These are phyloP conservation scores for Crossaster papposus DNA, from an alignment of 53 echinoderm and acorn worm species.

Conservation along the genomic window DNA sequence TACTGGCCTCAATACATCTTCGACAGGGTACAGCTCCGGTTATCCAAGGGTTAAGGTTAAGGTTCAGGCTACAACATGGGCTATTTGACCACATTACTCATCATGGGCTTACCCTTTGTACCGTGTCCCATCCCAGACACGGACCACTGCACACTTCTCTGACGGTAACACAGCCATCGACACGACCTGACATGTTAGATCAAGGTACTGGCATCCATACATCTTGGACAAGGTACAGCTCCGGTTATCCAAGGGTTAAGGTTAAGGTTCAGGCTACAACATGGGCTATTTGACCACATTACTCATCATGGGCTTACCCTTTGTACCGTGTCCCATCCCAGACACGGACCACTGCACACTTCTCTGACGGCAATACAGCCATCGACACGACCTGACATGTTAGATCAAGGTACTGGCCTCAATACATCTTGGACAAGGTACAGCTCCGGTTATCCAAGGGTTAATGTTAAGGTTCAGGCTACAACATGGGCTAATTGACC, in stretches of 20 bases:
- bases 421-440: constrained; percentile 66
- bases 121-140: constrained; percentile 95
- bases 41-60: neutral
- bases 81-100: neutral
- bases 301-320: constrained; percentile 49
- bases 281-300: neutral
- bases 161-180: constrained; percentile 60
- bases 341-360: constrained; percentile 75
- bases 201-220: constrained; percentile 75
- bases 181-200: constrained; percentile 83
- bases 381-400: constrained; percentile 81
- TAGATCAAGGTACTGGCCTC: constrained; percentile 82
- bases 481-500: neutral
- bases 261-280: no score
- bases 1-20: constrained; percentile 74
- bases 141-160: constrained; percentile 69
- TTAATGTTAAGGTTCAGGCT: no score
- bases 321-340: constrained; percentile 91
- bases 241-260: neutral
- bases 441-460: constrained; percentile 25
- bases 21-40: constrained; percentile 62
- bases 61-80: no score
- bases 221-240: constrained; percentile 69
- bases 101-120: constrained; percentile 62
- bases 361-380: constrained; percentile 57